These are phyloP conservation scores for Eriocheir sinensis DNA, from an alignment of 1,140 invertebrate species.

Conservation along the genomic window DNA sequence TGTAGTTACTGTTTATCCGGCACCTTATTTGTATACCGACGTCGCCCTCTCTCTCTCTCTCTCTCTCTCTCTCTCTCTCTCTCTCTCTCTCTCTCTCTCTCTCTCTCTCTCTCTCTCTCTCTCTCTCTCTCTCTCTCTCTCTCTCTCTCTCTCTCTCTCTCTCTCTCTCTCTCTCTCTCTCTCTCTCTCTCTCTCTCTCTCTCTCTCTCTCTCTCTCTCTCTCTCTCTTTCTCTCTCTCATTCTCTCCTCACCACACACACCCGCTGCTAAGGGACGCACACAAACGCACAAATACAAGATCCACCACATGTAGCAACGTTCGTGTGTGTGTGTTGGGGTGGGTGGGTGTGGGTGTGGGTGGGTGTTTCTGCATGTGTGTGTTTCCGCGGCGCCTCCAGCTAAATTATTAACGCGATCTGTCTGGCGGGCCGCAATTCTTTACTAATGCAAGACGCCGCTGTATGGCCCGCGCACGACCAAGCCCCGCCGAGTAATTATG, in stretches of 20 bases:
- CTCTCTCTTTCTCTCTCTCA: slow-evolving; percentile 2
- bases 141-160: slow-evolving; percentile 22
- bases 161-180: slow-evolving; percentile 22
- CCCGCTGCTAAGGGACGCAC: no score
- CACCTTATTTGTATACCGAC: not conserved
- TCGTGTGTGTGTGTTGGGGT: no score
- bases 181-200: slow-evolving; percentile 22
- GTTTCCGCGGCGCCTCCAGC: not conserved
- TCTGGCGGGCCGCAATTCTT: slow-evolving; percentile 1
- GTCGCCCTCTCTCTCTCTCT: not conserved
- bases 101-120: slow-evolving; percentile 22
- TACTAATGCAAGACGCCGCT: not conserved
- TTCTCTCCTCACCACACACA: not conserved
- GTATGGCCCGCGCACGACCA: not conserved
- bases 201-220: slow-evolving; percentile 22
- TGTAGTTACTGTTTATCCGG: not conserved
- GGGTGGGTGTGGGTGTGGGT: no score
- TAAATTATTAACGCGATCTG: not conserved
- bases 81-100: slow-evolving; percentile 22
- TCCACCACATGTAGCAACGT: no score
- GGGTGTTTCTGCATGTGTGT: no score
- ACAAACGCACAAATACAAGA: no score
- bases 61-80: slow-evolving; percentile 22
- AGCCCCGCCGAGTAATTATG: not conserved
- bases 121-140: slow-evolving; percentile 22